Evolutionary conservation across 1,140 invertebrate species (phyloP), one percentile per base, ranked within the genome.

Genomic region (Eumaeus atala): DNA sequence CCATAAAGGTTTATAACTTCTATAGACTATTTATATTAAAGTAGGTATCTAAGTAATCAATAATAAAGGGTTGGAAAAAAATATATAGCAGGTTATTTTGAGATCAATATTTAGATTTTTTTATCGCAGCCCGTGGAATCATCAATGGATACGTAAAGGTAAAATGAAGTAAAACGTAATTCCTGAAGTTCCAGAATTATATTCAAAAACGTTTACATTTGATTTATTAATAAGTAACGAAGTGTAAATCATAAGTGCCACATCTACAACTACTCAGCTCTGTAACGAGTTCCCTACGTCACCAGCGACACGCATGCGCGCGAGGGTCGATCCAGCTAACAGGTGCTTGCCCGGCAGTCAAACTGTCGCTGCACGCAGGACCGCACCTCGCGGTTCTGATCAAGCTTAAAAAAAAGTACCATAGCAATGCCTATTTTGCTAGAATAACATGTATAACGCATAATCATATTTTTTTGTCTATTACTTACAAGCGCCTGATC

Each of bases 321-420:
- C 64, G 42, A 70, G 66, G 77, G 79, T 84, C 83, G 80, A 84
- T 84, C 58, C 79, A 84, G 83, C 83, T 77, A 72, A 86, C 83
- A 86, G 83, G 83, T 86, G 79, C 77, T 65, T 61, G 59, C 77
- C 79, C 70, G 71, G 78, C 77, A 86, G 83, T 86, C 73, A 63
- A 55, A 69, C 64, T 59, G 66, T 64, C 70, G 71, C 65, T 73
- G 60, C 62, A 61, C 63, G 62, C 65, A 58, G 56, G 56, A 52
- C 51, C 64, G 69, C 68, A 67, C 47, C 56, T 51, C 58, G 49
- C 58, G 56, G 56, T 49, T 56, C 53, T 58, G 51, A 57, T 33
- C 37, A 62, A 58, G 60, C 34, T 18, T 9, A 59, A 61, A 58
- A 47, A 51, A 56, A 48, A 55, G 52, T 47, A 69, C 49, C 54